phyloP scores from a whole-genome alignment of 1,140 invertebrate genomes.

The Vanessa tameamea region DNA sequence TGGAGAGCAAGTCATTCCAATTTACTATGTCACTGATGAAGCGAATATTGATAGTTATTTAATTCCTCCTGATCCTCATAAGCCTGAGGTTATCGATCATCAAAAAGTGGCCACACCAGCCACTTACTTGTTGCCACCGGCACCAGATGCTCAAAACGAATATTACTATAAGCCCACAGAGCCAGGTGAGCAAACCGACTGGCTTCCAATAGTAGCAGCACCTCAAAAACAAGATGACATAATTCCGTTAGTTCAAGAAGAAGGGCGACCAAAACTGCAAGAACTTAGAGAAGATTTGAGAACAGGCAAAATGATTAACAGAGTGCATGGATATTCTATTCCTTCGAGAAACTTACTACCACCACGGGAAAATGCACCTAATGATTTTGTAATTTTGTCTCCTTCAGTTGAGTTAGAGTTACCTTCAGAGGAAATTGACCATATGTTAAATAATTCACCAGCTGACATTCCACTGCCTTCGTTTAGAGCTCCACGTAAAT shows the following conservation, averaged over 20 bases:
- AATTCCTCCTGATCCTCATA: conserved; percentile 56
- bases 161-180: conserved; percentile 57
- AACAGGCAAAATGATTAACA: conserved; percentile 45
- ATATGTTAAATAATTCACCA: conserved; percentile 17
- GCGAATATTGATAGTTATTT: conserved; percentile 57
- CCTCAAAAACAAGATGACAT: conserved; percentile 38
- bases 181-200: conserved; percentile 61
- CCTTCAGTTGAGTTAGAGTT: conserved; percentile 48
- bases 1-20: conserved; percentile 41
- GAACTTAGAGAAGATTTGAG: conserved; percentile 36
- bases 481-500: conserved; percentile 2
- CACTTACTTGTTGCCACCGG: conserved; percentile 66
- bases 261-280: conserved; percentile 31
- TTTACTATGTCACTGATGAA: conserved; percentile 55
- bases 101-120: conserved; percentile 52
- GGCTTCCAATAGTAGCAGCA: conserved; percentile 63
- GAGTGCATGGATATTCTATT: conserved; percentile 34
- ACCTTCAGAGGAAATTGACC: conserved; percentile 47
- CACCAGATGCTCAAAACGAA: conserved; percentile 48
- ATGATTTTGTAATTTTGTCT: conserved; percentile 42
- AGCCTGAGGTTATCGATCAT: conserved; percentile 45
- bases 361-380: conserved; percentile 48
- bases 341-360: conserved; percentile 54
- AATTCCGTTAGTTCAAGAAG: conserved; percentile 29
- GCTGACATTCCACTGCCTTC: background rate